Evolutionary conservation across 2,797 vertebrate species (phyloP).

Genomic region (Typhlichthys eigenmanni): DNA sequence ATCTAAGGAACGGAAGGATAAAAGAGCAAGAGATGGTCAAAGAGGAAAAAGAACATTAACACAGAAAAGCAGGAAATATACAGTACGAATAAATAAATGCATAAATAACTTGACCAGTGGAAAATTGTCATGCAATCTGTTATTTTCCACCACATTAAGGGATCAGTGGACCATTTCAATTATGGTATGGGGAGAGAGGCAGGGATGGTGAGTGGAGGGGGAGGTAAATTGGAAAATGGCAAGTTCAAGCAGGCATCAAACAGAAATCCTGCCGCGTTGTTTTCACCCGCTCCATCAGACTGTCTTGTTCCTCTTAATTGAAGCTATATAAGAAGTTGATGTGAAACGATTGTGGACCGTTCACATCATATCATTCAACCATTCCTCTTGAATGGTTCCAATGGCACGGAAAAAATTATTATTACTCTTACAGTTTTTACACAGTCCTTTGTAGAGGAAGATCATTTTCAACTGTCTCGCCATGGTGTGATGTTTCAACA

Average conservation of each 20-base stretch:
- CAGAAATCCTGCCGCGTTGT: conserved; percentile 26
- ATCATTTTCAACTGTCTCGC: conserved; percentile 12
- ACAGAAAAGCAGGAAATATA: neutral
- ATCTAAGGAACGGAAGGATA: too few species aligned
- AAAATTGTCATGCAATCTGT: conserved; percentile 45
- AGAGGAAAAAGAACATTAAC: too few species aligned
- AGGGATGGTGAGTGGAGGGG: neutral
- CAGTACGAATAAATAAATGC: conserved; percentile 16
- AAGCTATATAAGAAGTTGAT: conserved; percentile 17
- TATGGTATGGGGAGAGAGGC: conserved; percentile 24
- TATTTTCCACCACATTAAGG: conserved; percentile 60
- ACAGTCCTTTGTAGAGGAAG: conserved; percentile 4
- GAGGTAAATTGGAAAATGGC: conserved; percentile 54
- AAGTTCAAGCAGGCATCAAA: conserved; percentile 40
- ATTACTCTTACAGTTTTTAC: conserved; percentile 16
- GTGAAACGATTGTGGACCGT: conserved; percentile 13
- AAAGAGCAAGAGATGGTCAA: too few species aligned
- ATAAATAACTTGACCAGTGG: conserved; percentile 30
- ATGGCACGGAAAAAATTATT: conserved; percentile 3
- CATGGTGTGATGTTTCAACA: neutral
- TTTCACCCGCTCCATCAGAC: conserved; percentile 1
- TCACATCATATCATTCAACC: conserved; percentile 11
- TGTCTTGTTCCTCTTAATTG: conserved; percentile 17
- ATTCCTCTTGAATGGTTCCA: conserved; percentile 17
- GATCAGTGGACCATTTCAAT: conserved; percentile 65